Percentiles rank a stretch among this genome's conserved stretches.
These are phyloP conservation scores for Holocentrus rufus DNA, from an alignment of 2,797 vertebrate genomes.

Conservation along the genomic window DNA sequence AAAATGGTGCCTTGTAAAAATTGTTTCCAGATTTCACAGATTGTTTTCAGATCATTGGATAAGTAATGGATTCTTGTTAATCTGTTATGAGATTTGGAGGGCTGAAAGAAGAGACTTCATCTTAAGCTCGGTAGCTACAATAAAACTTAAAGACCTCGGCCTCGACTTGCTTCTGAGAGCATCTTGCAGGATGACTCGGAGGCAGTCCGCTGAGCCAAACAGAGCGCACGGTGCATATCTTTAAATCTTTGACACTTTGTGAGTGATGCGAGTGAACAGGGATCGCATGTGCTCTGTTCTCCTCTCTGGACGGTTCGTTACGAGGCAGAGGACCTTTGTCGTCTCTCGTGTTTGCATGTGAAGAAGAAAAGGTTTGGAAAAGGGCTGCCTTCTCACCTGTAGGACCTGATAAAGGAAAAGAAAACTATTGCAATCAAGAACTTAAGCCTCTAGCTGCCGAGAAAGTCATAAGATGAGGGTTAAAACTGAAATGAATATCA, in stretches of 20 bases:
- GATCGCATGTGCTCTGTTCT: conserved; percentile 25
- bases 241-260: background rate
- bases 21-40: conserved; percentile 57
- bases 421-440: background rate
- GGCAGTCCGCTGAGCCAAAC: background rate
- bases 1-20: conserved; percentile 46
- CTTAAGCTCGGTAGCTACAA: conserved; percentile 22
- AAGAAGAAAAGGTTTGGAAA: conserved; percentile 9
- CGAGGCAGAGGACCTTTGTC: background rate
- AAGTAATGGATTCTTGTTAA: conserved; percentile 42
- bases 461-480: background rate
- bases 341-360: conserved; percentile 12
- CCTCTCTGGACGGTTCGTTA: conserved; percentile 1
- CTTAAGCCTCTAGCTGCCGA: background rate
- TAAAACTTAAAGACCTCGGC: conserved; percentile 20
- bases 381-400: background rate
- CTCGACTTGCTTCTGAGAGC: conserved; percentile 14
- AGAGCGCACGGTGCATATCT: background rate
- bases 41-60: conserved; percentile 53
- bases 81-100: conserved; percentile 47
- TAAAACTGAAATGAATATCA: conserved; percentile 6
- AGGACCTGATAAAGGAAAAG: background rate
- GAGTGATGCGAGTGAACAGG: conserved; percentile 10
- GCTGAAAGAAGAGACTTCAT: conserved; percentile 34
- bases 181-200: conserved; percentile 13